Base-by-base conservation (phyloP, 2,113 vertebrate species). In the Psilopsiagon aurifrons region DNA sequence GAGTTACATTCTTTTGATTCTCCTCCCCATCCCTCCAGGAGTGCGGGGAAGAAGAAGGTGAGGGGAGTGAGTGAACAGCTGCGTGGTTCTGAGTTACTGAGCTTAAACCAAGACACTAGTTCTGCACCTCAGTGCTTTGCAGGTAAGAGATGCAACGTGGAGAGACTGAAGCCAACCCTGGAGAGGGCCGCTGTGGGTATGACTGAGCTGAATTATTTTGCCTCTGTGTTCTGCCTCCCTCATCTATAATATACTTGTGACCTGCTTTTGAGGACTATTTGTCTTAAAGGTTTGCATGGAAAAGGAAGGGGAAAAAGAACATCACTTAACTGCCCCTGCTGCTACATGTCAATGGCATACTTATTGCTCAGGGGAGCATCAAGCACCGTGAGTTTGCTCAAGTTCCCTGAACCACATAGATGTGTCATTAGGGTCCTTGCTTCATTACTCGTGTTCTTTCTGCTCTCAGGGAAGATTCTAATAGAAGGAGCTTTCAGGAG, bases 281-380 rank as follows among this genome's bases (percentile, higher is more conserved):
- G 5, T 60, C 24, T 59, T 31, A 44, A 41, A 57, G 27, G 8
- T 64, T 83, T 59, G 46, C 5, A 2, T 69, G 64, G 83, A 68
- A 80, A 66, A 83, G 33, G 35, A 76, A 73, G 17, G 23, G 28
- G 43, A 60, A 86, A 83, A 52, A 68, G 28, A 47, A 29, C 2
- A 9, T 13, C 6, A 1, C 24, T 55, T 51, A 20, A 24, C 29
- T 15, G 6, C 35, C 5, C 5, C 24, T 63, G 23, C 78, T 88
- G 67, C 33, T 33, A 1, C 1, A 0, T 15, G 17, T 52, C 46
- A 29, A 0, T 47, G 41, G 22, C 24, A 6, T 35, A 37, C 29
- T 16, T 86, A 4, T 83, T 74, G 54, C 0, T 4, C 41, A 47
- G 39, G 19, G 47, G 63, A 77, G 31, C 29, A 8, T 27, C 57